These are phyloP conservation scores for Tyria jacobaeae DNA, from an alignment of 2,888 invertebrate genomes.

Conservation along the genomic window DNA sequence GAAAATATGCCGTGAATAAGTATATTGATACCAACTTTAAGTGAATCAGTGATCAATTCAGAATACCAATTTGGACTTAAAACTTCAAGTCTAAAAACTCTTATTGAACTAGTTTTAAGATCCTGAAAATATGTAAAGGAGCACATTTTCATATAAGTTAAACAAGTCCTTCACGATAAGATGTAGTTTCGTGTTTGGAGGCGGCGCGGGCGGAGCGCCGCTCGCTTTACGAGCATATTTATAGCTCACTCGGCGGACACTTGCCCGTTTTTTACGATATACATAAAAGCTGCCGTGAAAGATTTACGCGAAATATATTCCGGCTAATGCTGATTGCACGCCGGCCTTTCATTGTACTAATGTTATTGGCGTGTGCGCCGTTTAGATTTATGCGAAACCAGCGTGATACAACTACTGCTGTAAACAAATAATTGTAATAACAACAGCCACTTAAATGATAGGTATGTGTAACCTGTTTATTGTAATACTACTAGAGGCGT, in stretches of 20 bases:
- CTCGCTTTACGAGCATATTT: conserved; percentile 79
- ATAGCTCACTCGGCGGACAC: conserved; percentile 79
- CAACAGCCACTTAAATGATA: conserved; percentile 13
- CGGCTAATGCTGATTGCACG: conserved; percentile 81
- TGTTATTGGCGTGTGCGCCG: conserved; percentile 60
- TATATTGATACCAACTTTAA: too few relatives aligned
- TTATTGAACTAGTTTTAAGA: too few relatives aligned
- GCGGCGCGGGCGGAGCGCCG: conserved; percentile 21
- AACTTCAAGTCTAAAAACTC: too few relatives aligned
- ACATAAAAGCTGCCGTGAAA: conserved; percentile 84
- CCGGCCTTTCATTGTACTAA: conserved; percentile 65
- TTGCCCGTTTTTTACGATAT: conserved; percentile 84
- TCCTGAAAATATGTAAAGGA: neutral
- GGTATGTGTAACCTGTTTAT: conserved; percentile 7
- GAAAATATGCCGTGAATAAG: too few relatives aligned
- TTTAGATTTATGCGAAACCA: conserved; percentile 38
- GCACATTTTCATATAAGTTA: too few relatives aligned
- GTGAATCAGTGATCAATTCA: too few relatives aligned
- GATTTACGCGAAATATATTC: conserved; percentile 85
- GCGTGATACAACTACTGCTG: conserved; percentile 44
- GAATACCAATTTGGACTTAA: too few relatives aligned
- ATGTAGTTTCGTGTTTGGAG: conserved; percentile 3
- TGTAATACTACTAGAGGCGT: conserved; percentile 17
- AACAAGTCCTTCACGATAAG: too few relatives aligned
- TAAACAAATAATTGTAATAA: conserved; percentile 43